Evolutionary conservation across 2,888 invertebrate genomes (phyloP), one percentile per base, ranked within the genome.

Genomic region (Sarcophaga subvicina): DNA sequence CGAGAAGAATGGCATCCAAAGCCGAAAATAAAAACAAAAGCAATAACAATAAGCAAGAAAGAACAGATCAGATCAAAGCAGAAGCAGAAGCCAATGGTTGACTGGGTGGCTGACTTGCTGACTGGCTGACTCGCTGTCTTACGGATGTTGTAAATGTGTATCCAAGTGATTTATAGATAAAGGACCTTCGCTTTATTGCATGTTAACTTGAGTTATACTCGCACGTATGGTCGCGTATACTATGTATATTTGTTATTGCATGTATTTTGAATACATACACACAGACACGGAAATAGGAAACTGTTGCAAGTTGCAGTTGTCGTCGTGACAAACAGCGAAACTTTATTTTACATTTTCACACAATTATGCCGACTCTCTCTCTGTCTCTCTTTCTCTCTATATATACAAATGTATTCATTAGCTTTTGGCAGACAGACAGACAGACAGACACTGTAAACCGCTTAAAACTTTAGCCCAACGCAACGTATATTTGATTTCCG

Each of bases 401-500:
- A 25, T 69, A 75, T 85, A 73, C 80, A 83, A 75, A 66, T 67
- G 17, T 70, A 75, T 85, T 77, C 80, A 83, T 80, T 85, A 85
- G 80, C 54, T 54, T 54, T 54, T 54, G 54, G 54, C 25, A 37
- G 37, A 37, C 8, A 37, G 37, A 37, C 37, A 10, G 37, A 37
- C 37, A 37, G 8, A 37, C 69, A 59, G 70, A 59, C 81, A 54
- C 54, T 62, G 70, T 78, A 80, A 85, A 83, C 37, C 83, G 88
- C 87, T 85, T 83, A 73, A 87, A 88, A 85, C 76, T 81, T 84
- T 78, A 45, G 20, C 82, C 70, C 80, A 82, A 80, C 37, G 77
- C 80, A 80, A 60, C 80, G 80, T 82, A 87, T 71, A 83, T 80
- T 85, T 87, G 86, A 82, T 83, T 88, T 88, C 85, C 87, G 80